phyloP scores from a whole-genome alignment of 1,140 invertebrate species.

The Zophobas morio region DNA sequence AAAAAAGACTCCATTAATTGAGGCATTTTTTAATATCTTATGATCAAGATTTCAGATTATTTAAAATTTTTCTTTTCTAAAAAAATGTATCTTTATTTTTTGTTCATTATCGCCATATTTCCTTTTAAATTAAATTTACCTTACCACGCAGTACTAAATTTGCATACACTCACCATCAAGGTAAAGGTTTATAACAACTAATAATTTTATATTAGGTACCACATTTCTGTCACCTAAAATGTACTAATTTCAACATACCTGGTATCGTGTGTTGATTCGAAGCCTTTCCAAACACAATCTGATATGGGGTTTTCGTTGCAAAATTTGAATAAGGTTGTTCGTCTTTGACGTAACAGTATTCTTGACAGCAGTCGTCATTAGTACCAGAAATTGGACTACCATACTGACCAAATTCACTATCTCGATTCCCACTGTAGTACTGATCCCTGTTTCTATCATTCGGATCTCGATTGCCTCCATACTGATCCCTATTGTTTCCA shows the following conservation, averaged over 20 bases:
- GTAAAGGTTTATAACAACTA: too few species aligned
- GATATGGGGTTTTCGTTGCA: slow-evolving; percentile 77
- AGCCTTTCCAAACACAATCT: slow-evolving; percentile 71
- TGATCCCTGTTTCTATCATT: slow-evolving; percentile 47
- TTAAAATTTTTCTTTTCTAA: too few species aligned
- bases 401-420: slow-evolving; percentile 13
- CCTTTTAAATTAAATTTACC: too few species aligned
- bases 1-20: too few species aligned
- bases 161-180: too few species aligned
- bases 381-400: slow-evolving; percentile 7
- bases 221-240: not conserved
- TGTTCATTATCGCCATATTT: too few species aligned
- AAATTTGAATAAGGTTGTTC: slow-evolving; percentile 75
- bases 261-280: slow-evolving; percentile 71
- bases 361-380: slow-evolving; percentile 67
- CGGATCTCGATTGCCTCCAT: slow-evolving; percentile 26
- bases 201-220: not conserved
- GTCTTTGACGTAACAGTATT: slow-evolving; percentile 74
- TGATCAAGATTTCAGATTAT: too few species aligned
- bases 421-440: slow-evolving; percentile 10
- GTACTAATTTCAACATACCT: slow-evolving; percentile 56
- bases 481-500: slow-evolving; percentile 6
- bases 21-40: too few species aligned
- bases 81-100: too few species aligned
- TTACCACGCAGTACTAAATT: too few species aligned